A percentile compares a stretch with the other conserved stretches of the same genome.
phyloP scores from a whole-genome alignment of 2,888 invertebrate species.

The Drosophila leonis region DNA sequence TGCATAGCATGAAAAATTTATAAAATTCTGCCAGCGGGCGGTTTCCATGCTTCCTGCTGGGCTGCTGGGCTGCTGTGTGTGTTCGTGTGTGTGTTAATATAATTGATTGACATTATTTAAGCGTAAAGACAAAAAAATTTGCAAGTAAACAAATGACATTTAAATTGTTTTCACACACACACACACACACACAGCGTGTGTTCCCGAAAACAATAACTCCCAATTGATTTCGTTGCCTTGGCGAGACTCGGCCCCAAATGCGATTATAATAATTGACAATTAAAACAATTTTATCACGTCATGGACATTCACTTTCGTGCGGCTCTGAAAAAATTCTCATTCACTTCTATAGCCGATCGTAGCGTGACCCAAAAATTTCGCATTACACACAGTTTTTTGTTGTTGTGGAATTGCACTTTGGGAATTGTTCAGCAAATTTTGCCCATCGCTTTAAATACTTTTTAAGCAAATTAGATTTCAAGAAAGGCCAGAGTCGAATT shows the following conservation, averaged over 20 bases:
- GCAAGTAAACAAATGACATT: slow-evolving; percentile 57
- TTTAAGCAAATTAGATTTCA: not conserved
- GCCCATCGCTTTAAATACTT: not conserved
- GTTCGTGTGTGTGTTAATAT: slow-evolving; percentile 40
- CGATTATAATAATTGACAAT: slow-evolving; percentile 8
- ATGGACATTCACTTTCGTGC: not conserved
- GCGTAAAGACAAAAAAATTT: slow-evolving; percentile 48
- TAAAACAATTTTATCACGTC: slow-evolving; percentile 2
- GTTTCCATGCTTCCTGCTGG: slow-evolving; percentile 24
- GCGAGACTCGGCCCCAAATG: not conserved
- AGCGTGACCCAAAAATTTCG: no score
- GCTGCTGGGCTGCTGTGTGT: slow-evolving; percentile 10
- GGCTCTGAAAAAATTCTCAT: not conserved
- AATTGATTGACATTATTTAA: slow-evolving; percentile 61
- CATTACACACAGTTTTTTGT: not conserved
- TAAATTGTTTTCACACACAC: slow-evolving; percentile 42
- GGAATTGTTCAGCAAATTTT: not conserved
- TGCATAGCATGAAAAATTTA: slow-evolving; percentile 52
- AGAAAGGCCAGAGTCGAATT: not conserved
- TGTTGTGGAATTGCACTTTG: not conserved
- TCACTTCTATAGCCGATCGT: no score
- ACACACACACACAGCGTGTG: slow-evolving; percentile 6
- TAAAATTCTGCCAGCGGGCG: slow-evolving; percentile 47
- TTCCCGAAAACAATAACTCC: slow-evolving; percentile 15
- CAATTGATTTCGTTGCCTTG: slow-evolving; percentile 5